These are phyloP conservation scores for Cylloceria caligata DNA, from an alignment of 2,888 invertebrate species.

Conservation along the genomic window DNA sequence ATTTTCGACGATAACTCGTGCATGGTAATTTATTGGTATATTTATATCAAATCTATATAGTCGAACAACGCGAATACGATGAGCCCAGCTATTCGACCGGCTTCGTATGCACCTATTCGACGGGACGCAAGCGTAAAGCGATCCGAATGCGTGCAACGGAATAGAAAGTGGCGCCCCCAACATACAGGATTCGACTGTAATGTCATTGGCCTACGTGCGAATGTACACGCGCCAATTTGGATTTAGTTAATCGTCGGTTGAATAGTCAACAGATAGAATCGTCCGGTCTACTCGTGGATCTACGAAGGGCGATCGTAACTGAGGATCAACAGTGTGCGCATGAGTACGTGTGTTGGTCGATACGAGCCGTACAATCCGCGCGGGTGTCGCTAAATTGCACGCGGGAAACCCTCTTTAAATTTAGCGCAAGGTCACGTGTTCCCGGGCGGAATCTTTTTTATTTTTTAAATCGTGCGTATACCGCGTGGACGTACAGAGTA, in stretches of 20 bases:
- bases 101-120: too few relatives aligned
- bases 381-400: slow-evolving; percentile 67
- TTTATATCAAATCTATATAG: neutral
- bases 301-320: slow-evolving; percentile 9
- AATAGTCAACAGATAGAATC: slow-evolving; percentile 20
- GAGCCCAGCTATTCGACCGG: too few relatives aligned
- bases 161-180: too few relatives aligned
- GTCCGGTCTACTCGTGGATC: slow-evolving; percentile 8
- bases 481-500: slow-evolving; percentile 43
- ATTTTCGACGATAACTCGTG: neutral
- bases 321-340: neutral
- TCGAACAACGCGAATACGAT: too few relatives aligned
- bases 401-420: slow-evolving; percentile 70
- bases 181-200: too few relatives aligned
- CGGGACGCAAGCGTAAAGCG: too few relatives aligned
- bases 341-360: slow-evolving; percentile 22
- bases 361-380: slow-evolving; percentile 49
- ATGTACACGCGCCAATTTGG: neutral
- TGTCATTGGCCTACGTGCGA: neutral
- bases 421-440: slow-evolving; percentile 72
- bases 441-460: slow-evolving; percentile 52
- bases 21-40: neutral
- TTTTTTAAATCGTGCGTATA: slow-evolving; percentile 65
- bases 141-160: too few relatives aligned
- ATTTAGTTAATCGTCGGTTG: slow-evolving; percentile 32